These are phyloP conservation scores for Embidobia sp. DNA, from an alignment of 2,888 invertebrate species.

Conservation along the genomic window DNA sequence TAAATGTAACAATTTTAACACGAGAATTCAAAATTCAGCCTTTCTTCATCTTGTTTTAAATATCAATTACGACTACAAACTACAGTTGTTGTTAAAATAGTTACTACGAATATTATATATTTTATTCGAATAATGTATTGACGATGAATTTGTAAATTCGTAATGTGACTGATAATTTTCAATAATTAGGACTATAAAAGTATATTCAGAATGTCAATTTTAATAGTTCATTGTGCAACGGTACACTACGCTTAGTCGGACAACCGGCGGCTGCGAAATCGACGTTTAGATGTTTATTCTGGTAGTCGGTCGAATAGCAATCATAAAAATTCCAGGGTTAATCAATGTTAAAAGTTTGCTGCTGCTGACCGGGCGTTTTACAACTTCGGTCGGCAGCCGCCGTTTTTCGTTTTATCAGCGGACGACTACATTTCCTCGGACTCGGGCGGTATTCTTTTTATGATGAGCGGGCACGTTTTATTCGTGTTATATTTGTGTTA, in stretches of 20 bases:
- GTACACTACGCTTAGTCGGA: no score
- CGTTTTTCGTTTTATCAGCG: constrained; percentile 60
- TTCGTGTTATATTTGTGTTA: constrained; percentile 48
- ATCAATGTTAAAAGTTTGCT: constrained; percentile 73
- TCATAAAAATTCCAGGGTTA: constrained; percentile 76
- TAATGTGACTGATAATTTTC: no score
- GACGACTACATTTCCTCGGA: constrained; percentile 48
- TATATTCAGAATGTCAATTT: neutral
- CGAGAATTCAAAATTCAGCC: no score
- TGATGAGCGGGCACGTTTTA: constrained; percentile 39
- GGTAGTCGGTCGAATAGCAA: constrained; percentile 59
- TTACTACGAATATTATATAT: no score
- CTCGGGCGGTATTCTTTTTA: constrained; percentile 61
- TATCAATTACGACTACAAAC: no score
- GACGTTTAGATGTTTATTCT: constrained; percentile 51
- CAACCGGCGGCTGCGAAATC: constrained; percentile 25
- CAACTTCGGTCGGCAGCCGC: constrained; percentile 67
- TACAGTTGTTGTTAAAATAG: no score
- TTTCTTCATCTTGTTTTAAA: no score
- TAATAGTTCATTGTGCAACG: constrained; percentile 4
- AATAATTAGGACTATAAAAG: no score
- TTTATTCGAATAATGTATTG: no score
- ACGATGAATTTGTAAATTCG: no score
- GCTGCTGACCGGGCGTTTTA: constrained; percentile 69
- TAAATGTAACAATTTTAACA: no score